These are phyloP conservation scores for Phoxinus dragarum DNA, from an alignment of 2,797 vertebrate species.

Conservation along the genomic window DNA sequence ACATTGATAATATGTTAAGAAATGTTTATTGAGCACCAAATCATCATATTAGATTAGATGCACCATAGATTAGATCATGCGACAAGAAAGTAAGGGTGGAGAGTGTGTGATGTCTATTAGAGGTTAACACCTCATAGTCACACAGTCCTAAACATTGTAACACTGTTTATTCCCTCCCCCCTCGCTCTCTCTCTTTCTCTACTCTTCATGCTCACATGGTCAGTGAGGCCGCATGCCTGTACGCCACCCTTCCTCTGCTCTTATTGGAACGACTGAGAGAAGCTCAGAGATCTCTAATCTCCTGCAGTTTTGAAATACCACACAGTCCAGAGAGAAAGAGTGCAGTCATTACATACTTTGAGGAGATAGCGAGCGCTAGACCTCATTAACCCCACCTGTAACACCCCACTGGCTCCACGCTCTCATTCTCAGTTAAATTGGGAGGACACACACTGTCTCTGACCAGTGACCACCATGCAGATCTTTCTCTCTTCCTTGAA, in stretches of 20 bases:
- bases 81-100: neutral
- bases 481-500: constrained; percentile 5
- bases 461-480: neutral
- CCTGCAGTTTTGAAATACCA: constrained; percentile 70
- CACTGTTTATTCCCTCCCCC: neutral
- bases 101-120: neutral
- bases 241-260: constrained; percentile 14
- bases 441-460: neutral
- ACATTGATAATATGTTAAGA: neutral
- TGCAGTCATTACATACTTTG: constrained; percentile 26
- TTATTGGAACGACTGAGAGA: constrained; percentile 18
- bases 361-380: constrained; percentile 1
- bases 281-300: constrained; percentile 66
- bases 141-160: neutral
- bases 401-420: neutral
- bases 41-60: neutral
- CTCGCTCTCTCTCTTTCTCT: neutral
- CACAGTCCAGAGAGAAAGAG: constrained; percentile 37
- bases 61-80: neutral
- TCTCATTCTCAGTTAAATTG: neutral
- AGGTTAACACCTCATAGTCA: constrained; percentile 20
- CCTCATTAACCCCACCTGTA: constrained; percentile 33
- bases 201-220: neutral
- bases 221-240: constrained; percentile 30
- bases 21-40: neutral